Percentiles rank a stretch among this genome's conserved stretches.
Conservation (phyloP, 2,113 vertebrate genomes). For the Gambusia affinis region DNA sequence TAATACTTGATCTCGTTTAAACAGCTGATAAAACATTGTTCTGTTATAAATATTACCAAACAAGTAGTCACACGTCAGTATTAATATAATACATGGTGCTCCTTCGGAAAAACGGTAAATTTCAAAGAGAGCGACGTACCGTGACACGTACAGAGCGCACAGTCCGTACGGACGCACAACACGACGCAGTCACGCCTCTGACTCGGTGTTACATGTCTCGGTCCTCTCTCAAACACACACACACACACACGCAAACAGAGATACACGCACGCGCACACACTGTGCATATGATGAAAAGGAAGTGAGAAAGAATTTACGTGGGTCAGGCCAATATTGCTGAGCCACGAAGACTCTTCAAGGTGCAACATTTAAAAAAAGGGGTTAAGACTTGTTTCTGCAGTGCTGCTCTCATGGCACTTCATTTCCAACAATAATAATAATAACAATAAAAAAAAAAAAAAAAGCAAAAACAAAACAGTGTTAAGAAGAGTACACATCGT, state of each 20-base stretch:
- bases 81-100: constrained; percentile 80
- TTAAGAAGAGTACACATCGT: constrained; percentile 20
- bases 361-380: constrained; percentile 56
- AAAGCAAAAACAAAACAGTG: not conserved
- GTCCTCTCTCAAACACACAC: constrained; percentile 8
- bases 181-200: constrained; percentile 42
- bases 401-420: constrained; percentile 54
- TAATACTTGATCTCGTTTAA: constrained; percentile 68
- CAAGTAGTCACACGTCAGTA: constrained; percentile 75
- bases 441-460: too few relatives aligned
- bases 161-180: constrained; percentile 62
- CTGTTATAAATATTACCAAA: constrained; percentile 76
- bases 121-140: constrained; percentile 51
- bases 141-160: constrained; percentile 47
- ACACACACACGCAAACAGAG: too few relatives aligned
- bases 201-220: constrained; percentile 18
- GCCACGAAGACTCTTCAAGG: constrained; percentile 65
- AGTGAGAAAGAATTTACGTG: constrained; percentile 55
- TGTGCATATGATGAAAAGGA: constrained; percentile 31
- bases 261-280: constrained; percentile 7
- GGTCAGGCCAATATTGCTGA: constrained; percentile 57
- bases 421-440: constrained; percentile 15
- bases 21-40: constrained; percentile 59
- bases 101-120: constrained; percentile 60
- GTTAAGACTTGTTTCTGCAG: constrained; percentile 36